Evolutionary conservation across 2,113 vertebrate genomes (phyloP).

Genomic region (Varanus komodoensis): DNA sequence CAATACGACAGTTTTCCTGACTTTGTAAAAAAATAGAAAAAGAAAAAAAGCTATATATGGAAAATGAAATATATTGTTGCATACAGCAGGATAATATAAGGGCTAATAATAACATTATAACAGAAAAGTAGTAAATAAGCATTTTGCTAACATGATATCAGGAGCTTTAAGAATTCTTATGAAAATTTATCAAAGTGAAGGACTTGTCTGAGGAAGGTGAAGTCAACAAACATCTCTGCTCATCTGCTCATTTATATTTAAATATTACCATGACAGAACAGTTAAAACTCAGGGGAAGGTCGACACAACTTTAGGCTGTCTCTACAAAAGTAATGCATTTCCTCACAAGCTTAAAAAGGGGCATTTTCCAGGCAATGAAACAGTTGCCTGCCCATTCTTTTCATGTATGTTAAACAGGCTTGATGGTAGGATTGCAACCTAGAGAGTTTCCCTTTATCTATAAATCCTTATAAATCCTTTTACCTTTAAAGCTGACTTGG

Average conservation of each 20-base stretch:
- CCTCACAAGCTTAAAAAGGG: neutral
- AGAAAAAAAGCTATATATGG: neutral
- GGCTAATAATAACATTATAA: neutral
- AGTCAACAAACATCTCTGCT: neutral
- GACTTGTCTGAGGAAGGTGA: neutral
- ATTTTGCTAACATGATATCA: neutral
- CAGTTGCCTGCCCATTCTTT: neutral
- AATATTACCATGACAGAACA: neutral
- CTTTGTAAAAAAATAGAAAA: neutral
- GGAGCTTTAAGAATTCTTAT: neutral
- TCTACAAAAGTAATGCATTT: neutral
- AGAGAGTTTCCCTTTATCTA: neutral
- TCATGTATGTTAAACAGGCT: too few species aligned
- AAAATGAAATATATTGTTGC: slow-evolving; percentile 16
- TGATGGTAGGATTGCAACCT: neutral
- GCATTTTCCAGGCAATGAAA: neutral
- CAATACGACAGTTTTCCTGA: neutral
- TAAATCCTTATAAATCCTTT: too few species aligned
- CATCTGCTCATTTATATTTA: accelerated
- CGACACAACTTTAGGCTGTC: neutral
- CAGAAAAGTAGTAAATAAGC: neutral
- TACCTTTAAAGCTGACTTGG: too few species aligned
- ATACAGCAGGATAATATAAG: neutral
- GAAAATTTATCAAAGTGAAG: slow-evolving; percentile 21
- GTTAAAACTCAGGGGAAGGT: neutral